Evolutionary conservation across 2,113 vertebrate genomes (phyloP).

Genomic region (Melanocharis versteri): DNA sequence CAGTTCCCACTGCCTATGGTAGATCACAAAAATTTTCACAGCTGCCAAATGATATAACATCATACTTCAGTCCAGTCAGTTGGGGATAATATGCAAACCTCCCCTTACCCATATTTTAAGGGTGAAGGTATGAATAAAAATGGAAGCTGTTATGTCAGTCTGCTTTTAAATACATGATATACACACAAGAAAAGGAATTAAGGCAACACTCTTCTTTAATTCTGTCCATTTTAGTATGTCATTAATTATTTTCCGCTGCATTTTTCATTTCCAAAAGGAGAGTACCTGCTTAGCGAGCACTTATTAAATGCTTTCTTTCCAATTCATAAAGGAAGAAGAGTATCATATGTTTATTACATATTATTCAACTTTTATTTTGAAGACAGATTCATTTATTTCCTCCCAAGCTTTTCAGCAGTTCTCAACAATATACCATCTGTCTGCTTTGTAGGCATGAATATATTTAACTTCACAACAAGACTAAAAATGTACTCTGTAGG

Average conservation of each 20-base stretch:
- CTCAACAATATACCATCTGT: conserved; percentile 27
- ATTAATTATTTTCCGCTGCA: neutral
- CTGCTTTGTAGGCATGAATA: conserved; percentile 1
- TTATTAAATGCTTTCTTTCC: neutral
- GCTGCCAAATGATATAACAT: neutral
- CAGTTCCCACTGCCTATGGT: rapidly evolving
- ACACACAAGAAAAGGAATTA: neutral
- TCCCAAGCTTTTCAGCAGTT: conserved; percentile 21
- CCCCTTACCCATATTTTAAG: neutral
- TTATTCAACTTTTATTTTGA: conserved; percentile 43
- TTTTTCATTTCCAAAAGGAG: neutral
- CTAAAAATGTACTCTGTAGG: neutral
- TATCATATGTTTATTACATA: neutral
- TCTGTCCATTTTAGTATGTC: neutral
- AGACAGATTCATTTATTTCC: conserved; percentile 28
- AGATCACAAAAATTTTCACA: neutral
- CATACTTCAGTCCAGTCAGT: neutral
- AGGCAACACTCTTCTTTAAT: neutral
- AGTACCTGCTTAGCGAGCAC: neutral
- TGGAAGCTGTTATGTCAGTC: neutral
- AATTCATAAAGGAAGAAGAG: neutral
- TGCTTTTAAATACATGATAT: neutral
- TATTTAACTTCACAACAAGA: neutral
- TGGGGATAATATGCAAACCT: neutral
- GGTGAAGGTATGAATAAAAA: neutral